Base-by-base conservation (phyloP, 2,888 invertebrate genomes). In the Chaetogeoica ovagalla region DNA sequence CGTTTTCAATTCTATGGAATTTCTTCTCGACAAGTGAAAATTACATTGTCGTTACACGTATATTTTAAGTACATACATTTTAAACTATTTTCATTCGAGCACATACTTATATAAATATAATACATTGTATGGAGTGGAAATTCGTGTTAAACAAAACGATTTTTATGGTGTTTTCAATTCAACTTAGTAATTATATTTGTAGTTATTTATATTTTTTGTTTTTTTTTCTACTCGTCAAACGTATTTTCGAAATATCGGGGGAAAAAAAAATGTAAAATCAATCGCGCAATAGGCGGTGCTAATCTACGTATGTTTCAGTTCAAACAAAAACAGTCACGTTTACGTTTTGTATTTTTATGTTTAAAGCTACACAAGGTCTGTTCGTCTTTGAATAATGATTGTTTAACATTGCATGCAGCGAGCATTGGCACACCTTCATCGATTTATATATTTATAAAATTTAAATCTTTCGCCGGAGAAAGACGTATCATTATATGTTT, bases 281-380 rank as follows among this genome's bases (percentile, higher is more conserved):
- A 71, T 59, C 37, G 21, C 57, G 13, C 43, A 43, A 21, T n/a
- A 37, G 57, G 57, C 39, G 21, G 48, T 48, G 8, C 37, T n/a
- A n/a, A 55, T 71, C 17, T 11, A 21, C 17, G 39, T 39, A 59
- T n/a, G 21, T 43, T 43, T 43, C 19, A 72, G 19, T 72, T 43
- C 19, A 19, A 60, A 60, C 43, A 60, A 60, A 60, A 60, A 23
- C 60, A 43, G 21, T 39, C 6, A 59, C 70, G 57, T 60, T 72
- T 72, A 72, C 23, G 19, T 72, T 72, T 72, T 17, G 43, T 72
- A 72, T 72, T 72, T 59, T n/a, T n/a, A n/a, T 72, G 43, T 59
- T 59, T 43, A 59, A 60, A 43, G 21, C 59, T 43, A 23, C 43
- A 43, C 59, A 23, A 60, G 17, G 71, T 39, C 23, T 60, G 43